Evolutionary conservation across 2,113 vertebrate species (phyloP), one percentile per base, ranked within the genome.

Genomic region (Elachura formosa): DNA sequence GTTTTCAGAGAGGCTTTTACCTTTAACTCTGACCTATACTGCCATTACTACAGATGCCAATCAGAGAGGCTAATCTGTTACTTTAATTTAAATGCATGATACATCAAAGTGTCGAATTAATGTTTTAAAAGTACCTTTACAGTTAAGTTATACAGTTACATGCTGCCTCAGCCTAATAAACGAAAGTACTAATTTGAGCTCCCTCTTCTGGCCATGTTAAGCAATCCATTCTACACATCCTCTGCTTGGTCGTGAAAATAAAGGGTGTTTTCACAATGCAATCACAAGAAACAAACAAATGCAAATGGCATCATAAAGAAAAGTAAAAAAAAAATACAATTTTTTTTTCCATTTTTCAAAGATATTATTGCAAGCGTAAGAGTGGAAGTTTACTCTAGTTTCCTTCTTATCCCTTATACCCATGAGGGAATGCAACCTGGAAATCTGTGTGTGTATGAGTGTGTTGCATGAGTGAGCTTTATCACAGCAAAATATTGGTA

Each of bases 151-250:
- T 54, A 28, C 12, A 12, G 20, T 73, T 33, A 21, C 26, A 22
- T 12, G 24, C 12, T 55, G 12, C 48, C 89, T 79, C 61, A 84
- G 31, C 28, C 61, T 55, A 29, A 34, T 21, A 34, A 79, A 72
- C 36, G 23, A 56, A 90, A 87, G 14, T 14, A 45, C 4, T 80
- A 29, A 64, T 84, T 84, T 68, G 86, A 93, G 86, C 91, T 94
- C 90, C 92, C 88, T 92, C 94, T 94, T 90, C 85, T 96, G 92
- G 83, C 77, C 54, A 23, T 66, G 41, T 36, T 5, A 31, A 45
- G 67, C 28, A 68, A 45, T 68, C 3, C 9, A 13, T 87, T 72
- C 66, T 72, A 24, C 34, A 34, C 33, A 58, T 54, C 11, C 31
- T 64, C 33, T 66, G 6, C 10, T 78, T 24, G 14, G 14, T 63